These are phyloP conservation scores for Oxytorus armatus DNA, from an alignment of 2,888 invertebrate genomes.

Conservation along the genomic window DNA sequence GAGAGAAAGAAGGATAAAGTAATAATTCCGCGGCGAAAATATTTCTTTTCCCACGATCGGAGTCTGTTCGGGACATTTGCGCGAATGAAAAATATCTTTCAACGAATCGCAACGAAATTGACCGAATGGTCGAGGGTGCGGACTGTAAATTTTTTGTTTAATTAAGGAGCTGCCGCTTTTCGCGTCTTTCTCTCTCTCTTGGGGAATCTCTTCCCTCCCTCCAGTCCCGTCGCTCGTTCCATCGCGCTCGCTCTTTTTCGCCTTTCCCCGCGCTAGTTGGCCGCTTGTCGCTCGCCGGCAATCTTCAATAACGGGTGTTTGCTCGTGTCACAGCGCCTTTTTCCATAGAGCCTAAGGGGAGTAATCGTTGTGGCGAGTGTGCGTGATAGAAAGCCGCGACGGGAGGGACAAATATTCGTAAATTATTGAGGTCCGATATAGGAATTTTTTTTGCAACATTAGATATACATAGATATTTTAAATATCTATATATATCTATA, in stretches of 20 bases:
- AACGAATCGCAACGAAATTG: too few species aligned
- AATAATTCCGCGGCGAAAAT: too few species aligned
- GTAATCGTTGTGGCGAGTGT: too few species aligned
- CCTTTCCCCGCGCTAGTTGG: conserved; percentile 37
- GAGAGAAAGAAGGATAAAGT: too few species aligned
- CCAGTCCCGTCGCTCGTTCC: conserved; percentile 8
- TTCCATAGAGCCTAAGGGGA: conserved; percentile 1
- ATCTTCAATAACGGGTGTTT: too few species aligned
- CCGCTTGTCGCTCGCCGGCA: conserved; percentile 26
- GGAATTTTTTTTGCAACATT: too few species aligned
- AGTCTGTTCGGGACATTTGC: neutral
- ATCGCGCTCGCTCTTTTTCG: conserved; percentile 29
- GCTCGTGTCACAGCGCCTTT: conserved; percentile 46
- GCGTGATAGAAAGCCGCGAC: too few species aligned
- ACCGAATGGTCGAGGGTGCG: too few species aligned
- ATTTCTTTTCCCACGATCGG: conserved; percentile 3
- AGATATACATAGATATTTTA: too few species aligned
- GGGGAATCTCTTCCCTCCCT: conserved; percentile 3
- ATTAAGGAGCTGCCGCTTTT: conserved; percentile 50
- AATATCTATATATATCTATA: too few species aligned
- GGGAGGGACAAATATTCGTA: too few species aligned
- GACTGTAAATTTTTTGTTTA: conserved; percentile 21
- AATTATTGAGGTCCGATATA: too few species aligned
- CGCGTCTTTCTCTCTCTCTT: conserved; percentile 37
- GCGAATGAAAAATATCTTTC: neutral